Percentiles rank a stretch among this genome's conserved stretches.
Conservation (phyloP, 1,140 invertebrate genomes). For the Cherax quadricarinatus region DNA sequence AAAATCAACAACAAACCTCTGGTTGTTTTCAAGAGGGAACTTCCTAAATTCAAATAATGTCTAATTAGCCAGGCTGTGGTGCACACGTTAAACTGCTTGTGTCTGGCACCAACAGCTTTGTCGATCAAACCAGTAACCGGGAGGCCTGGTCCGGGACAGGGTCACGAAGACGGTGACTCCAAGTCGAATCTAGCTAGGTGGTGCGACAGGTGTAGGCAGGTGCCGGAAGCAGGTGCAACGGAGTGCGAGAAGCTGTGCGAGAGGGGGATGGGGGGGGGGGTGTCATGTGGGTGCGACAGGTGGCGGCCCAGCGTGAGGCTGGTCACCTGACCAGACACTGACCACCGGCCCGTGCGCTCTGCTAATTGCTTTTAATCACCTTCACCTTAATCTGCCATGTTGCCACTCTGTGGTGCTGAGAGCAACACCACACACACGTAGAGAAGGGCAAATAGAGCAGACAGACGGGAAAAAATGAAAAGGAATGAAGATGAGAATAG, state of each 20-base stretch:
- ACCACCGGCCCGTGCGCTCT: slow-evolving; percentile 26
- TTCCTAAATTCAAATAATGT: no score
- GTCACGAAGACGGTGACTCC: neutral
- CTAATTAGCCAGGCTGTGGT: no score
- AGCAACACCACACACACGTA: no score
- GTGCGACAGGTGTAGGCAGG: neutral
- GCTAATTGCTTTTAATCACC: slow-evolving; percentile 64
- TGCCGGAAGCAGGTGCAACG: neutral
- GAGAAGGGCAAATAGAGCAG: no score
- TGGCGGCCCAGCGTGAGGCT: neutral
- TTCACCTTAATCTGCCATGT: slow-evolving; percentile 51
- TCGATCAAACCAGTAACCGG: no score
- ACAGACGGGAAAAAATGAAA: neutral
- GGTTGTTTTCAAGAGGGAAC: no score
- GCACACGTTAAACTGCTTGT: no score
- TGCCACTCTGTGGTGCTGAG: slow-evolving; percentile 18
- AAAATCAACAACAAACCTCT: no score
- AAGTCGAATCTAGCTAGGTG: neutral
- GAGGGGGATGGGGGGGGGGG: neutral
- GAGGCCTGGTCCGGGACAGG: no score
- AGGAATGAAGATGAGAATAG: neutral
- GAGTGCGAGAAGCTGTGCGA: neutral
- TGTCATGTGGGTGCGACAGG: neutral
- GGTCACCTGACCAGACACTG: neutral
- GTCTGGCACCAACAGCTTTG: no score